Conservation (phyloP, 1,140 invertebrate species). For the Galleria mellonella region DNA sequence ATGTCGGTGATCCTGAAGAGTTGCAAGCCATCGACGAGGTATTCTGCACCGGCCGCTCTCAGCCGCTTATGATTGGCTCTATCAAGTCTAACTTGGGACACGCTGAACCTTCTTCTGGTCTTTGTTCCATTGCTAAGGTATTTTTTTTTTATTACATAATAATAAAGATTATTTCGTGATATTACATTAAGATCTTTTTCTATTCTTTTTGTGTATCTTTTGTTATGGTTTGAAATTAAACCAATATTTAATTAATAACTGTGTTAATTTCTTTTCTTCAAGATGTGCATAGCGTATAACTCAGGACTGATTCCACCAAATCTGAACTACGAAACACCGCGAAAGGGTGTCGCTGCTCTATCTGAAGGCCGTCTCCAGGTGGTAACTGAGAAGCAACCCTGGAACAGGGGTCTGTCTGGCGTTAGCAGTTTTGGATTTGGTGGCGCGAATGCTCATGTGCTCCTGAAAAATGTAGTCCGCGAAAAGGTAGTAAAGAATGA, state of each 20-base stretch:
- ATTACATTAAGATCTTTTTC: too few relatives aligned
- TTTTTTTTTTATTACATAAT: too few relatives aligned
- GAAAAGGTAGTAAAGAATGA: too few relatives aligned
- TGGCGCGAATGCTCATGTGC: conserved; percentile 86
- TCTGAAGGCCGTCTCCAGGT: conserved; percentile 81
- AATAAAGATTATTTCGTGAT: too few relatives aligned
- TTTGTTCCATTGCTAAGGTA: conserved; percentile 91
- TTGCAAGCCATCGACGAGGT: conserved; percentile 88
- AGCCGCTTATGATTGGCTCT: conserved; percentile 89
- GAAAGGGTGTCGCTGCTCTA: conserved; percentile 82
- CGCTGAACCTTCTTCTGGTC: conserved; percentile 91
- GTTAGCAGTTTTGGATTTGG: conserved; percentile 93
- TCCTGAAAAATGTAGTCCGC: conserved; percentile 78
- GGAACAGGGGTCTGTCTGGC: conserved; percentile 77
- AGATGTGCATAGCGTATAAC: conserved; percentile 81
- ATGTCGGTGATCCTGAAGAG: conserved; percentile 92
- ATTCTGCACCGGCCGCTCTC: conserved; percentile 80
- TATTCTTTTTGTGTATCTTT: too few relatives aligned
- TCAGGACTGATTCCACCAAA: conserved; percentile 85
- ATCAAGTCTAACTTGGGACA: conserved; percentile 97
- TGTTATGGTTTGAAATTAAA: too few relatives aligned
- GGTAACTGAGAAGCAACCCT: conserved; percentile 79
- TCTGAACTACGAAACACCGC: conserved; percentile 83
- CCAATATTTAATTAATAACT: too few relatives aligned
- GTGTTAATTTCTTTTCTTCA: too few relatives aligned